Evolutionary conservation across 2,797 vertebrate genomes (phyloP), one percentile per base, ranked within the genome.

Genomic region (Manis pentadactyla): DNA sequence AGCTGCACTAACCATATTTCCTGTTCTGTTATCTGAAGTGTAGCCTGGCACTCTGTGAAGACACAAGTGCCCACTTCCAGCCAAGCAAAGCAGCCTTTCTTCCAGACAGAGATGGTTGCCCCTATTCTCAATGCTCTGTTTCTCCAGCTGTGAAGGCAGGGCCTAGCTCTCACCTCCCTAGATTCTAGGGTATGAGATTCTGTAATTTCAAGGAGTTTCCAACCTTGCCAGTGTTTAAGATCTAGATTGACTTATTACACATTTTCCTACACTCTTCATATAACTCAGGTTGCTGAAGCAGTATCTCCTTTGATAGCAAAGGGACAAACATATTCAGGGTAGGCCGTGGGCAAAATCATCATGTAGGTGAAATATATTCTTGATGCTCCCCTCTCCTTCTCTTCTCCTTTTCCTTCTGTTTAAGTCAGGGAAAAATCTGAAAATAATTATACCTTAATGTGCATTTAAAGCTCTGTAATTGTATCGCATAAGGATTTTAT

Each of bases 21-120:
- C 97, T 97, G 97, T 91, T 96, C 95, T 91, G 81, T 61, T 66
- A 79, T 84, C 78, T 93, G 5, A 66, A 83, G 63, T 69, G 46
- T 46, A 46, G 46, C 46, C 59, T 94, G 96, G 95, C 94, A 63
- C 68, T 39, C 84, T 57, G 11, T 84, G 88, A 95, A 66, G 68
- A 96, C 2, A 1, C 49, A n/a, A 94, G 82, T 46, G 82, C 75
- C 88, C 88, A 71, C 88, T 86, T 95, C 46, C 49, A 95, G 87
- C 13, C 27, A 69, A 85, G 84, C 69, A 42, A 86, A 85, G 90
- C 87, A n/a, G 25, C 31, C 85, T 83, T 78, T 78, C 87, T 73
- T 53, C 55, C 77, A 46, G 66, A 39, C 21, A 1, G 5, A 73
- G 14, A 13, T 1, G 7, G 64, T 4, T 1, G 18, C 31, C 69